These are phyloP conservation scores for Crotalus tigris DNA, from an alignment of 2,113 vertebrate species.

Conservation along the genomic window DNA sequence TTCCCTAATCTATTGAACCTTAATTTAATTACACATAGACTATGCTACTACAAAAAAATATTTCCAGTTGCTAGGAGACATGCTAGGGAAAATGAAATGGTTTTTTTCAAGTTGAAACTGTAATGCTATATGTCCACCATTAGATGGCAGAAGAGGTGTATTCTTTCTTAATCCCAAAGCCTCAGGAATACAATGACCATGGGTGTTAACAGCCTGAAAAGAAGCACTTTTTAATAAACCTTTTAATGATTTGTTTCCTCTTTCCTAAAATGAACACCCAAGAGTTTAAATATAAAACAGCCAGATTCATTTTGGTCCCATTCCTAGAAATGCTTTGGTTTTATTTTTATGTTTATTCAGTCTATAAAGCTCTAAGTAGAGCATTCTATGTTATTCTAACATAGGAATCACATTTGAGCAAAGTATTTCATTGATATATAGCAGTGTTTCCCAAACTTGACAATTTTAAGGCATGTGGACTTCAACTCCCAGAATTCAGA, in stretches of 20 bases:
- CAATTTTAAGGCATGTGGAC: no score
- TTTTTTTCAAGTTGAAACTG: background rate
- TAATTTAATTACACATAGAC: background rate
- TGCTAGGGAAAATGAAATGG: background rate
- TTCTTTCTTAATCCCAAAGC: background rate
- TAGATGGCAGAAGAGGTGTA: slow-evolving; percentile 1
- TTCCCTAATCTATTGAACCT: background rate
- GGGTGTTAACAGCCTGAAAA: background rate
- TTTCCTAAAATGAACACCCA: background rate
- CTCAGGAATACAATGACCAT: background rate
- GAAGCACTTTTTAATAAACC: background rate
- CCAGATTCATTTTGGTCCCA: background rate
- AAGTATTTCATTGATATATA: background rate
- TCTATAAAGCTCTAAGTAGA: background rate
- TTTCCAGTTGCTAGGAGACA: background rate
- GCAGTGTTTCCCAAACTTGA: no score
- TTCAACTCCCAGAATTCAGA: no score
- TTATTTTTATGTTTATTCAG: background rate
- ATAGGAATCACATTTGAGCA: background rate
- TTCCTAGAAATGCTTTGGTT: background rate
- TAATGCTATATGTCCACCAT: background rate
- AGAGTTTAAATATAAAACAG: background rate
- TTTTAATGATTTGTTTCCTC: background rate
- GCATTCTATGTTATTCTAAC: background rate
- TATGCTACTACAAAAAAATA: background rate